Conservation (phyloP, 2,113 vertebrate species). For the Caloenas nicobarica region DNA sequence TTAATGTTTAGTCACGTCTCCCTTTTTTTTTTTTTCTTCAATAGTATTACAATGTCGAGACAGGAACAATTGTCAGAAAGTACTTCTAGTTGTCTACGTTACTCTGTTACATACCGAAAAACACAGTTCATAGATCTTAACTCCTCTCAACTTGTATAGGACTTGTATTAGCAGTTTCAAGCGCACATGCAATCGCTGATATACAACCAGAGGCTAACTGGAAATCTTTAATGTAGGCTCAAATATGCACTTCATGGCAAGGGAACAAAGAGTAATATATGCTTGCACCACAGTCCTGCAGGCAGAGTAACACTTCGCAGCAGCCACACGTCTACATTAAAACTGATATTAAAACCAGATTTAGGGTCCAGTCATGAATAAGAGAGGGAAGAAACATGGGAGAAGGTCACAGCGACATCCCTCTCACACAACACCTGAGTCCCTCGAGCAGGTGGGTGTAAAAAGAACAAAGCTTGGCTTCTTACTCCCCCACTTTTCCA, state of each 20-base stretch:
- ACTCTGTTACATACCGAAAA: background rate
- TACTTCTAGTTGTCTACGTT: background rate
- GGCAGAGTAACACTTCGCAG: constrained; percentile 31
- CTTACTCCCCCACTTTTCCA: background rate
- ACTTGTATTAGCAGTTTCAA: background rate
- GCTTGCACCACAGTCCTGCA: background rate
- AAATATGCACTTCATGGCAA: background rate
- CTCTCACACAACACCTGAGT: background rate
- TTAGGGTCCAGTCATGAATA: background rate
- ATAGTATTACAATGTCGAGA: background rate
- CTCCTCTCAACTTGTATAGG: background rate
- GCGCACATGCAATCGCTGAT: background rate
- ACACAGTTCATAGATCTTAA: background rate
- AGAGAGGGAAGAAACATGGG: background rate
- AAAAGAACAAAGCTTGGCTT: background rate
- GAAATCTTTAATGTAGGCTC: background rate
- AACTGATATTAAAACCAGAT: constrained; percentile 1
- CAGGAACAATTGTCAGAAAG: background rate
- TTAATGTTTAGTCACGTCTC: background rate
- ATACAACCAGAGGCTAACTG: background rate
- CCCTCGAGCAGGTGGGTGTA: background rate
- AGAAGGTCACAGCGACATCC: background rate
- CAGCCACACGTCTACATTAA: background rate
- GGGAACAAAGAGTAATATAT: constrained; percentile 10
- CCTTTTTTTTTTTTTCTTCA: background rate